Percentiles rank a stretch among this genome's conserved stretches.
Evolutionary conservation across 2,888 invertebrate genomes (phyloP).

Genomic region (Agapetus fuscipes): DNA sequence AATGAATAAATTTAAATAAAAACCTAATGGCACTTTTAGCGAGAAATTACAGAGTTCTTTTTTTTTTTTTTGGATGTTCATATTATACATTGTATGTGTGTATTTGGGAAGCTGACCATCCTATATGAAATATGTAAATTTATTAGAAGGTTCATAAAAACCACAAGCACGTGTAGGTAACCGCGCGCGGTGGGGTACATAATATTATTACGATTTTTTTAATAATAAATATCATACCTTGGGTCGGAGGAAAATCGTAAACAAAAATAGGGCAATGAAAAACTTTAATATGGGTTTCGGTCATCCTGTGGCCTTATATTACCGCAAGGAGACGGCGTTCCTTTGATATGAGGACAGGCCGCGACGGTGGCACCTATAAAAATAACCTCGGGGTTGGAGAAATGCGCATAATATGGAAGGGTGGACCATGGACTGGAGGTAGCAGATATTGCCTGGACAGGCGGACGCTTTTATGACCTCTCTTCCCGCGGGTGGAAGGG

Average conservation of each 20-base stretch:
- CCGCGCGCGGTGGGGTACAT: too few species aligned
- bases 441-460: slow-evolving; percentile 18
- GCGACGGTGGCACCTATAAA: slow-evolving; percentile 21
- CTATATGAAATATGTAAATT: too few species aligned
- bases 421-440: slow-evolving; percentile 10
- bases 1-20: too few species aligned
- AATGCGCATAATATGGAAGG: slow-evolving; percentile 16
- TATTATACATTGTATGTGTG: too few species aligned
- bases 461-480: slow-evolving; percentile 19
- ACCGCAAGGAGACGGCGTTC: neutral
- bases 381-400: slow-evolving; percentile 18
- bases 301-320: slow-evolving; percentile 5
- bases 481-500: slow-evolving; percentile 14
- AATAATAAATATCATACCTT: too few species aligned
- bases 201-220: too few species aligned
- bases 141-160: too few species aligned
- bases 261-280: slow-evolving; percentile 16
- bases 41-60: too few species aligned
- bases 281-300: slow-evolving; percentile 14
- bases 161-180: too few species aligned
- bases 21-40: too few species aligned
- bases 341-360: neutral
- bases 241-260: slow-evolving; percentile 5
- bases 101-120: too few species aligned
- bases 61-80: too few species aligned